phyloP scores from a whole-genome alignment of 2,888 invertebrate genomes.

The Busseola fusca region DNA sequence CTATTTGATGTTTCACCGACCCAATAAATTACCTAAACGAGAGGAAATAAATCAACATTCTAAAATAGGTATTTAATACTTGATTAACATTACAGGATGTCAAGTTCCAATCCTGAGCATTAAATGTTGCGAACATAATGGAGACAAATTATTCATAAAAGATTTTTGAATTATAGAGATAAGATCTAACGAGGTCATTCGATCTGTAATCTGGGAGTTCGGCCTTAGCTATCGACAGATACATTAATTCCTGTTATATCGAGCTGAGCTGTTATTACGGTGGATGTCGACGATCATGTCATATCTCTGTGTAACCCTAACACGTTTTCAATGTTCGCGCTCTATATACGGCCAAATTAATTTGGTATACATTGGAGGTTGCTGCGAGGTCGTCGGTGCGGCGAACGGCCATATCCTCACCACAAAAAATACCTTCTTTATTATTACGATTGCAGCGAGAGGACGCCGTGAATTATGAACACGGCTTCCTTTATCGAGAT shows the following conservation, averaged over 20 bases:
- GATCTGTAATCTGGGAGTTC: slow-evolving; percentile 71
- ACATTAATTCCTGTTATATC: slow-evolving; percentile 67
- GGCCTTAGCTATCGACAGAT: slow-evolving; percentile 70
- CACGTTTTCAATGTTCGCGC: slow-evolving; percentile 70
- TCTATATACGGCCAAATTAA: slow-evolving; percentile 78
- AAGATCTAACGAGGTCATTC: slow-evolving; percentile 72
- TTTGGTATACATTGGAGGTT: slow-evolving; percentile 67
- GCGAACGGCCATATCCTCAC: slow-evolving; percentile 63
- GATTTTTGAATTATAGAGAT: slow-evolving; percentile 71
- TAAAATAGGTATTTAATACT: slow-evolving; percentile 57
- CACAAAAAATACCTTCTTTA: slow-evolving; percentile 69
- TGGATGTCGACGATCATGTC: slow-evolving; percentile 52
- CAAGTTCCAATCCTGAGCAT: slow-evolving; percentile 53
- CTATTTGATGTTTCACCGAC: slow-evolving; percentile 53
- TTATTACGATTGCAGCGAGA: slow-evolving; percentile 70
- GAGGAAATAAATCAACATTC: slow-evolving; percentile 57
- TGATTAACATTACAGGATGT: slow-evolving; percentile 63
- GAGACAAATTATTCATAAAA: slow-evolving; percentile 73
- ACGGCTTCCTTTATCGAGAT: slow-evolving; percentile 72
- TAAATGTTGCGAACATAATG: slow-evolving; percentile 63
- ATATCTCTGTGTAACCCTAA: slow-evolving; percentile 59
- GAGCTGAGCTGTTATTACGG: slow-evolving; percentile 37
- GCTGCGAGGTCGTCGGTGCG: slow-evolving; percentile 70
- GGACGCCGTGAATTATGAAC: slow-evolving; percentile 75
- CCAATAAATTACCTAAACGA: slow-evolving; percentile 47